Evolutionary conservation across 1,140 invertebrate species (phyloP), one percentile per base, ranked within the genome.

Genomic region (Scylla paramamosain): DNA sequence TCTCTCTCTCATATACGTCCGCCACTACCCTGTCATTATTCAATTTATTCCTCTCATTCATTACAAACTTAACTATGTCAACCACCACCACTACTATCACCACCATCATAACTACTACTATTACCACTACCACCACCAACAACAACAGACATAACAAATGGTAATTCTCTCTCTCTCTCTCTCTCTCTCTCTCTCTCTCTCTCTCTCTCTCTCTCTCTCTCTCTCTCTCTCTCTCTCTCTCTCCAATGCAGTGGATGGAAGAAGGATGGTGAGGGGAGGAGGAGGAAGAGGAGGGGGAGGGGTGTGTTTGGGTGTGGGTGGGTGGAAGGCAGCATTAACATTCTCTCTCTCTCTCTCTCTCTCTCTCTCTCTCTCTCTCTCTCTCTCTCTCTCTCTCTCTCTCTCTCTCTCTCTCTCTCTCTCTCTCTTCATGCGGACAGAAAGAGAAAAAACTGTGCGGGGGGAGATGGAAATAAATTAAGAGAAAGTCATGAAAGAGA

Each of bases 361-460:
- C 1, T 39, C 1, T 39, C 39, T 39, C 39, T 39, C 39, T 39
- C 39, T 39, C 39, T 39, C 39, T 87, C 29, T 87, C 84, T 87
- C 84, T 87, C 84, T 87, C 84, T 87, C 84, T 87, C 84, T 87
- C 84, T 87, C 84, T 87, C 84, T 87, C 84, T 87, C 84, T 87
- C 84, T 87, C 84, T 87, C 84, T 87, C 84, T 87, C 84, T 87
- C 84, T 87, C 84, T 87, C 84, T 87, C 84, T 87, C 84, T 87
- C 84, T 87, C 84, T 31, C 29, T 14, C 28, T 4, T 87, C 29
- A 87, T n/a, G 84, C 16, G 20, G 39, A n/a, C 4, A 83, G 25
- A n/a, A 7, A n/a, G 29, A 83, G 77, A 7, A 83, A n/a, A 29
- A 29, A n/a, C 1, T 83, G 32, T 25, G 83, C 3, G 83, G 28